These are phyloP conservation scores for Numenius arquata DNA, from an alignment of 2,113 vertebrate species.

Conservation along the genomic window DNA sequence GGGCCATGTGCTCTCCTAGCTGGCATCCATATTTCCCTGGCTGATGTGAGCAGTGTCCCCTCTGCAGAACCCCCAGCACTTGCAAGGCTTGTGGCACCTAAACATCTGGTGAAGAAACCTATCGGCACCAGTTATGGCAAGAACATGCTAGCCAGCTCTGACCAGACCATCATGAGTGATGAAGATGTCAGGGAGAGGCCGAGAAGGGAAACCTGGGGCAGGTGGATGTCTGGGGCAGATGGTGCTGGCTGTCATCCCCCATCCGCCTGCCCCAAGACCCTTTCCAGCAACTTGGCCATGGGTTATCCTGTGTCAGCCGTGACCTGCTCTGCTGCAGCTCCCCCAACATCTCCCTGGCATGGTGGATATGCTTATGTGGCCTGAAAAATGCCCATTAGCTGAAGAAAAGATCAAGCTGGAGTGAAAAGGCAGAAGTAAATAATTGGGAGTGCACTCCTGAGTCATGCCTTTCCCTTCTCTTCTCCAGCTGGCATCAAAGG, in stretches of 20 bases:
- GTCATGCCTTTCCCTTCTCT: not conserved
- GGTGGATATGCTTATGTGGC: rapidly evolving
- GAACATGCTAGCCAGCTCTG: not conserved
- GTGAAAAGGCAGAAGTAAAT: not conserved
- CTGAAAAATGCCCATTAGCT: not conserved
- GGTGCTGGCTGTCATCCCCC: rapidly evolving
- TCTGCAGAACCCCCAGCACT: not conserved
- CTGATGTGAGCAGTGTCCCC: not conserved
- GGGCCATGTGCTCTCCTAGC: too few species aligned
- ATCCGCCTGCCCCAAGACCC: too few species aligned
- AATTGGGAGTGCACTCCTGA: not conserved
- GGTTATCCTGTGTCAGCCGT: not conserved
- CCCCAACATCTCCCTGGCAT: not conserved
- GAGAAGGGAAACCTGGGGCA: not conserved
- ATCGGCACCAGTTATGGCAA: not conserved
- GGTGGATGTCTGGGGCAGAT: not conserved
- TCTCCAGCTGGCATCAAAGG: not conserved
- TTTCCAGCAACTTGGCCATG: not conserved
- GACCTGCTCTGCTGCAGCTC: not conserved
- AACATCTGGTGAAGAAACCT: not conserved
- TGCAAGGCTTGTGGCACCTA: not conserved
- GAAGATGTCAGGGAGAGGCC: not conserved
- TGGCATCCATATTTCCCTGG: not conserved
- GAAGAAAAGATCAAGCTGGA: not conserved
- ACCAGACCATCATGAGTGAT: not conserved